Conservation (phyloP, 1,140 invertebrate species). For the Drosophila orena region DNA sequence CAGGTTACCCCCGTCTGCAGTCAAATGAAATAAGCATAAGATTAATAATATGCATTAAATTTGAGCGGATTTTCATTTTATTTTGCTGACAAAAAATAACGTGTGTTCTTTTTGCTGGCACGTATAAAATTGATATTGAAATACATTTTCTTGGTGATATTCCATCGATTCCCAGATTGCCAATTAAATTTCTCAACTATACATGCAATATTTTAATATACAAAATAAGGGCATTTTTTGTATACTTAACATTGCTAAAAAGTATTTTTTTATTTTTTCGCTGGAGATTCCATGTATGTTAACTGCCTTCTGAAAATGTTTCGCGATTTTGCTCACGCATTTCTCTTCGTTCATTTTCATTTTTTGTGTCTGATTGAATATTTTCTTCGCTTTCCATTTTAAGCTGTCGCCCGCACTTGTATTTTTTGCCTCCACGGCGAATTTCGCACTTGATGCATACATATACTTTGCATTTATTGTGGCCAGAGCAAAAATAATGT, state of each 20-base stretch:
- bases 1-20: constrained; percentile 48
- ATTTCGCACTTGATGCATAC: constrained; percentile 71
- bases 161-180: not conserved
- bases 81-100: not conserved
- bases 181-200: not conserved
- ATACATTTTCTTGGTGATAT: constrained; percentile 13
- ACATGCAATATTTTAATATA: no score
- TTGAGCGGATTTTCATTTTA: not conserved
- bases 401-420: constrained; percentile 61
- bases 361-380: constrained; percentile 69
- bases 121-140: not conserved
- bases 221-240: no score
- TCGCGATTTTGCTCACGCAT: constrained; percentile 55
- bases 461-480: constrained; percentile 72
- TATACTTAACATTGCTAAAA: not conserved
- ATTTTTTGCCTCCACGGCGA: constrained; percentile 32
- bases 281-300: constrained; percentile 16
- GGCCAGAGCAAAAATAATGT: constrained; percentile 68
- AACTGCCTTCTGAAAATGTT: constrained; percentile 30
- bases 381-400: constrained; percentile 63
- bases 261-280: not conserved
- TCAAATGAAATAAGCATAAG: constrained; percentile 68
- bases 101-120: not conserved
- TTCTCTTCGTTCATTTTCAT: constrained; percentile 1
- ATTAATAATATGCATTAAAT: constrained; percentile 78